Conservation (phyloP, 2,888 invertebrate genomes). For the Caenorhabditis sp. region DNA sequence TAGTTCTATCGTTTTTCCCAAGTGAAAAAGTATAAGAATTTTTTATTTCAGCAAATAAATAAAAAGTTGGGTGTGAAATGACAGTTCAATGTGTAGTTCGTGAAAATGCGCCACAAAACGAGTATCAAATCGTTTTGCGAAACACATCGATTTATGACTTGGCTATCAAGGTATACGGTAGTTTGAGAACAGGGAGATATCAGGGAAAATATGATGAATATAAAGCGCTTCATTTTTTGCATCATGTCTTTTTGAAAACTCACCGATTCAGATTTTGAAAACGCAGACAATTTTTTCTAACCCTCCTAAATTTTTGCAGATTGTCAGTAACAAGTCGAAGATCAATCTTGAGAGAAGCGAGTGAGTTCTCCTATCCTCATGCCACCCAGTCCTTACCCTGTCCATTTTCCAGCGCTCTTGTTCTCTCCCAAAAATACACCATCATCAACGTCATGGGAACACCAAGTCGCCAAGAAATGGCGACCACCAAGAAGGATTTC, state of each 20-base stretch:
- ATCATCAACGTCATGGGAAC: constrained; percentile 18
- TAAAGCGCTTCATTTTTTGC: no score
- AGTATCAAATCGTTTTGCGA: constrained; percentile 24
- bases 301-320: background rate
- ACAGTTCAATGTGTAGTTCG: constrained; percentile 27
- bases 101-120: constrained; percentile 15
- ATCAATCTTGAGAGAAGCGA: constrained; percentile 16
- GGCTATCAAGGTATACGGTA: constrained; percentile 21
- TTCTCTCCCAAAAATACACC: constrained; percentile 31
- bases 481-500: constrained; percentile 11
- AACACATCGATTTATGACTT: constrained; percentile 33
- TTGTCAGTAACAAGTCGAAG: background rate
- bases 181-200: background rate
- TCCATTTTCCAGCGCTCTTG: constrained; percentile 4
- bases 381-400: no score
- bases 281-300: background rate
- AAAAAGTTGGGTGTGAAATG: constrained; percentile 10
- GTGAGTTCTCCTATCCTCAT: constrained; percentile 2
- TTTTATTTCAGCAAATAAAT: background rate
- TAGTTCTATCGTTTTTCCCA: no score
- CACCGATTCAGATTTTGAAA: constrained; percentile 21
- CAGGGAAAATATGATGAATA: no score
- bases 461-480: constrained; percentile 10
- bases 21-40: background rate
- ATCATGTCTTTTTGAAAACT: no score